Evolutionary conservation across 2,888 invertebrate species (phyloP).

Genomic region (Iselma pallidipennis): DNA sequence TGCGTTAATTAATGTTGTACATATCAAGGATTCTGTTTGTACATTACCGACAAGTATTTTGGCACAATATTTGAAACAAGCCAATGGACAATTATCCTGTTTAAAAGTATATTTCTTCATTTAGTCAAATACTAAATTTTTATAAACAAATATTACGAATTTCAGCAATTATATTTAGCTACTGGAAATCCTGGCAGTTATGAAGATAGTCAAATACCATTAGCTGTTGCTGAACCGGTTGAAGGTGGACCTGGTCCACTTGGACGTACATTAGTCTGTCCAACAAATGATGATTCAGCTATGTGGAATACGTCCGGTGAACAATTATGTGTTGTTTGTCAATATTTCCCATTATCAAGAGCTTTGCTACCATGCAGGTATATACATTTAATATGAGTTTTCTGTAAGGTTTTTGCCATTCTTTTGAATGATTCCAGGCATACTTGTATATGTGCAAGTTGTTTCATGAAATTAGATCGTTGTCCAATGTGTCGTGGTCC

Average conservation of each 20-base stretch:
- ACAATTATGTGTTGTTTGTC: constrained; percentile 81
- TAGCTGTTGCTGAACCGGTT: constrained; percentile 62
- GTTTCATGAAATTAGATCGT: constrained; percentile 78
- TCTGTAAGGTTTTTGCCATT: no score
- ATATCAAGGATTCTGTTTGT: constrained; percentile 81
- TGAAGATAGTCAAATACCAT: constrained; percentile 58
- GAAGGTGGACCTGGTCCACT: constrained; percentile 53
- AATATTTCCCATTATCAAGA: constrained; percentile 74
- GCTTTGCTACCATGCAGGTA: constrained; percentile 77
- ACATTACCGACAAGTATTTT: constrained; percentile 79
- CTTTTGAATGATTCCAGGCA: constrained; percentile 65
- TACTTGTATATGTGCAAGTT: constrained; percentile 81
- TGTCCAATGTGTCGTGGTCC: constrained; percentile 87
- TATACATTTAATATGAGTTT: no score
- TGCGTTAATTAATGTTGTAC: constrained; percentile 79
- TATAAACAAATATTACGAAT: neutral
- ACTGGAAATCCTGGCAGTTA: constrained; percentile 67
- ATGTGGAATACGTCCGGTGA: constrained; percentile 63
- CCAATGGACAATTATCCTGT: constrained; percentile 79
- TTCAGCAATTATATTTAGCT: constrained; percentile 76
- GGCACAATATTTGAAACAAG: constrained; percentile 84
- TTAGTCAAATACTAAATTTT: no score
- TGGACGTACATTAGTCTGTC: constrained; percentile 50
- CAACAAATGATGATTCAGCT: constrained; percentile 55
- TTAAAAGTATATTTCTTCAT: constrained; percentile 66